These are phyloP conservation scores for Poecile montanus DNA, from an alignment of 2,797 vertebrate genomes.

Conservation along the genomic window DNA sequence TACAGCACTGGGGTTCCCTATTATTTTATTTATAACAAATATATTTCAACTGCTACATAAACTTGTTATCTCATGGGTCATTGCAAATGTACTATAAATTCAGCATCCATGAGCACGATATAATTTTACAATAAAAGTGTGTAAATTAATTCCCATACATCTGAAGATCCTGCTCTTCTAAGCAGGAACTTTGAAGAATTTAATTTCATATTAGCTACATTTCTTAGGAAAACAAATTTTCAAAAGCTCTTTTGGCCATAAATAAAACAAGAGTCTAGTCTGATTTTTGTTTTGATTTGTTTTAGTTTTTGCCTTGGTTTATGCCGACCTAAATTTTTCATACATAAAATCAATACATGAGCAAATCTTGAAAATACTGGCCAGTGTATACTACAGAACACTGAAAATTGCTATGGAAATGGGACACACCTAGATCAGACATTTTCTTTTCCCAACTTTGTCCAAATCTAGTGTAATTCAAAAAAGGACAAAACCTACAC, in stretches of 20 bases:
- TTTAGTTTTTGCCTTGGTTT: not conserved
- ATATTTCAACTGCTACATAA: conserved; percentile 52
- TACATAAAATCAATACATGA: conserved; percentile 25
- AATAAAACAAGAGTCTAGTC: conserved; percentile 16
- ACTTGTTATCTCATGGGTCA: not conserved
- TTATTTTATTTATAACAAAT: conserved; percentile 31
- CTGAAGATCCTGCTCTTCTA: not conserved
- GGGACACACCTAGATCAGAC: not conserved
- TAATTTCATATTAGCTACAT: not conserved
- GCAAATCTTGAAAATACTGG: conserved; percentile 14
- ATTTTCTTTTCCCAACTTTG: not conserved
- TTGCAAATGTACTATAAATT: conserved; percentile 23
- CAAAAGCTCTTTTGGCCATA: not conserved
- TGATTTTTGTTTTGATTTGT: not conserved
- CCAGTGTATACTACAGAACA: not conserved
- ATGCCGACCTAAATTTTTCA: conserved; percentile 23
- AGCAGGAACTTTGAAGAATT: not conserved
- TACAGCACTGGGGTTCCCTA: not conserved
- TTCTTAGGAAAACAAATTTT: not conserved
- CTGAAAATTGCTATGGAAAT: not conserved
- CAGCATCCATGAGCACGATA: not conserved
- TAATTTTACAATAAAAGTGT: conserved; percentile 28
- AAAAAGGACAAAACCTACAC: not conserved
- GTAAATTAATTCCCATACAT: conserved; percentile 7
- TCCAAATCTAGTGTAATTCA: not conserved